Percentiles rank a stretch among this genome's conserved stretches.
These are phyloP conservation scores for Poeciliopsis turneri DNA, from an alignment of 2,797 vertebrate genomes.

Conservation along the genomic window DNA sequence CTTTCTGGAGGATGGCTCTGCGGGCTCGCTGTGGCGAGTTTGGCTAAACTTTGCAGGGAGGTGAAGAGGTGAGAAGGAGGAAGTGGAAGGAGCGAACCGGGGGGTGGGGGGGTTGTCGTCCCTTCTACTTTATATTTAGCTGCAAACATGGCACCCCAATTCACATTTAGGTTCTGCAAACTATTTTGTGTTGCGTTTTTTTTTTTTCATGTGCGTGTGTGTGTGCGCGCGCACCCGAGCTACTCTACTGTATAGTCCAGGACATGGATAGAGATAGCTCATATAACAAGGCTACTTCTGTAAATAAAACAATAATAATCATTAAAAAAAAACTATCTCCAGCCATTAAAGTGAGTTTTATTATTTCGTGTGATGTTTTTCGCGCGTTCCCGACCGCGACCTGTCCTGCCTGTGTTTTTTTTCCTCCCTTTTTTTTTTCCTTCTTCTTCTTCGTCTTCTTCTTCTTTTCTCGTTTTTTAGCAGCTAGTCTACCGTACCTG, in stretches of 20 bases:
- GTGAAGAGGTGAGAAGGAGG: constrained; percentile 31
- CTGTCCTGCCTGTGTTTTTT: constrained; percentile 50
- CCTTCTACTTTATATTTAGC: neutral
- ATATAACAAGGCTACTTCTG: constrained; percentile 23
- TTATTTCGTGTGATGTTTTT: constrained; percentile 33
- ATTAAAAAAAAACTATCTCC: neutral
- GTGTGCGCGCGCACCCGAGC: constrained; percentile 33
- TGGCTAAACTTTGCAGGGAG: constrained; percentile 65
- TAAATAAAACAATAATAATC: neutral
- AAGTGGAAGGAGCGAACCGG: constrained; percentile 12
- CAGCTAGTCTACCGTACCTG: constrained; percentile 77
- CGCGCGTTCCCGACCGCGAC: constrained; percentile 65
- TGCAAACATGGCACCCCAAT: constrained; percentile 5
- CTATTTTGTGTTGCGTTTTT: neutral
- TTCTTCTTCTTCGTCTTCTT: neutral
- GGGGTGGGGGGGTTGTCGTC: neutral
- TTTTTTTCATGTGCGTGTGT: neutral
- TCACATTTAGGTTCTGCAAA: neutral
- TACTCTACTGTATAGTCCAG: constrained; percentile 23
- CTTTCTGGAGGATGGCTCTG: constrained; percentile 40
- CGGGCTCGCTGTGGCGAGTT: constrained; percentile 60
- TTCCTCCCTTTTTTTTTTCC: neutral
- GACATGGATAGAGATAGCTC: constrained; percentile 26
- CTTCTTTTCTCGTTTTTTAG: constrained; percentile 21
- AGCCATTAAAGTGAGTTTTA: constrained; percentile 1